Base-by-base conservation (phyloP, 2,113 vertebrate species). In the Syngnathus floridae region DNA sequence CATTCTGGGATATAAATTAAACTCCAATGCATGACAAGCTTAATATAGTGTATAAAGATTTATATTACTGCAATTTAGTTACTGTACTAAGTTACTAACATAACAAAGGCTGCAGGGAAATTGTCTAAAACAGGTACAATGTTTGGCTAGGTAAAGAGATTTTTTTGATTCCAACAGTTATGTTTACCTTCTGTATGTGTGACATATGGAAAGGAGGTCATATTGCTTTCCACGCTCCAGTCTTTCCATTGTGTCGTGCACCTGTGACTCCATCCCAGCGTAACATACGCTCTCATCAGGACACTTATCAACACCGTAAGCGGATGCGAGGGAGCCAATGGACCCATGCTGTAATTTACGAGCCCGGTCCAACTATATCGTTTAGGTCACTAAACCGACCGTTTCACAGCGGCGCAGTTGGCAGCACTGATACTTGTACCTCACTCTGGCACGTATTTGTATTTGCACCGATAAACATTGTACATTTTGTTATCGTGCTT, bases 261-360 rank as follows among this genome's bases (percentile, higher is more conserved):
- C 83, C 62, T 58, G 72, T 86, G 90, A 87, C 78, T 89, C 87
- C 83, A 73, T 67, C 75, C 66, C 75, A 79, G 79, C 69, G 63
- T 62, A 52, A 72, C 52, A 69, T 64, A 64, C 70, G 26, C 36
- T 78, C 84, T 82, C 77, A 74, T 78, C 60, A 67, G 82, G 84
- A 84, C 73, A 70, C 78, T 75, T 79, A 87, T 83, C 87, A 90
- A 90, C 87, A 90, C 83, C 87, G 87, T 87, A 90, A 85, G 87
- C 80, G 87, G 81, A 68, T 82, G 78, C 65, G 73, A 72, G 67
- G 56, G 68, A 70, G 79, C 73, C 81, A 80, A 77, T 54, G 58
- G 64, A 57, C 41, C 14, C 35, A 49, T 66, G 59, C 76, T 56
- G 52, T 60, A 69, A 59, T 52, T 8, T 60, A 67, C 56, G 72